A percentile compares a stretch with the other conserved stretches of the same genome.
These are phyloP conservation scores for Pantala flavescens DNA, from an alignment of 1,140 invertebrate genomes.

Conservation along the genomic window DNA sequence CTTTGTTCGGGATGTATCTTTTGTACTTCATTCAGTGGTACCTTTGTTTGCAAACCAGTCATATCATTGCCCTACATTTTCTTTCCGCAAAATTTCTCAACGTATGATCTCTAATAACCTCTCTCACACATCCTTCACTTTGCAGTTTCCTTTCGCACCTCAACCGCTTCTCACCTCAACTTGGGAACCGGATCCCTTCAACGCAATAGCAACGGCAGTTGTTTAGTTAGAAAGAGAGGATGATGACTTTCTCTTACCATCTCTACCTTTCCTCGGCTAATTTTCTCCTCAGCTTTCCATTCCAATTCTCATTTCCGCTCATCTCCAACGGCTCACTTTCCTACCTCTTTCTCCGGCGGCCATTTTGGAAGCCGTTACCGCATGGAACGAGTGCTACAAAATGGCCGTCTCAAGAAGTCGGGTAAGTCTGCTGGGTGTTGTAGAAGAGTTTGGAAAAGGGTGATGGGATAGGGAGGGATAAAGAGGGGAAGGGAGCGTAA, in stretches of 20 bases:
- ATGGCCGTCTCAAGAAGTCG: neutral
- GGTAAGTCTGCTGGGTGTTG: neutral
- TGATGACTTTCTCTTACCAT: neutral
- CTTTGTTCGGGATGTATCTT: too few relatives aligned
- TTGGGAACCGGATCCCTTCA: too few relatives aligned
- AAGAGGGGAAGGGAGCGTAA: neutral
- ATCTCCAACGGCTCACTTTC: neutral
- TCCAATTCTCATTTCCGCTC: conserved; percentile 8
- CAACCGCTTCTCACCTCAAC: too few relatives aligned
- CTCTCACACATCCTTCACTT: too few relatives aligned
- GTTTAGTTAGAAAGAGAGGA: too few relatives aligned
- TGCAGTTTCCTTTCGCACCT: too few relatives aligned
- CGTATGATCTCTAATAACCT: too few relatives aligned
- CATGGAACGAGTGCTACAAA: neutral
- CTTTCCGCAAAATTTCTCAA: too few relatives aligned
- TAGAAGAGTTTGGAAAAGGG: neutral
- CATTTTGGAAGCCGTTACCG: neutral
- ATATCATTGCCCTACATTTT: too few relatives aligned
- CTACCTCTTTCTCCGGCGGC: neutral
- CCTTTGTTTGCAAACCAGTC: too few relatives aligned
- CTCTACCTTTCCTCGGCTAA: neutral
- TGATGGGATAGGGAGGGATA: neutral
- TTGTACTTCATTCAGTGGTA: too few relatives aligned
- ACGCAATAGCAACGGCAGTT: too few relatives aligned
- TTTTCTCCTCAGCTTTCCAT: neutral